A percentile compares a stretch with the other conserved stretches of the same genome.
Conservation (phyloP, 2,113 vertebrate species). For the Festucalex cinctus region DNA sequence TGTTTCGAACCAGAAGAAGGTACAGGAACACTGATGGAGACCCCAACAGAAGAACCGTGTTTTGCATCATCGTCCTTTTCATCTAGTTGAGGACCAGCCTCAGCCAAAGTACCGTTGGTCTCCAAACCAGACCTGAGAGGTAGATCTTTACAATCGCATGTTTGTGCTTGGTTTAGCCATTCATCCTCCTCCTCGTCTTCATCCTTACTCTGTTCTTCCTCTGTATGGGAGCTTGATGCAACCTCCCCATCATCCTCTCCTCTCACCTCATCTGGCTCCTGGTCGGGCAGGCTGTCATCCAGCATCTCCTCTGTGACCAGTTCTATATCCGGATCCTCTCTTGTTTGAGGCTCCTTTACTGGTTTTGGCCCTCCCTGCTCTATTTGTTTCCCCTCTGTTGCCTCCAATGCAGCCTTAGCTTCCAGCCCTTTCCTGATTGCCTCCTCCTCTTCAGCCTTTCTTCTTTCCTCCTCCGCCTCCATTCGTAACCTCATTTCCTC, state of each 20-base stretch:
- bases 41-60: constrained; percentile 12
- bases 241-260: constrained; percentile 10
- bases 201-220: constrained; percentile 32
- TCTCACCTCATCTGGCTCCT: constrained; percentile 4
- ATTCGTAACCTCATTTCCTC: constrained; percentile 33
- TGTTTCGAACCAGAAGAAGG: constrained; percentile 1
- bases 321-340: constrained; percentile 64
- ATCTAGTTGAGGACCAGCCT: constrained; percentile 58
- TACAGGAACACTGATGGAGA: constrained; percentile 1
- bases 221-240: constrained; percentile 7
- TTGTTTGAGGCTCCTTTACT: constrained; percentile 49
- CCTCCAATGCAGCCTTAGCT: constrained; percentile 8
- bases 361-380: constrained; percentile 31
- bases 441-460: constrained; percentile 42
- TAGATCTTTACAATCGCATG: constrained; percentile 1
- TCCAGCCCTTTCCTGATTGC: constrained; percentile 30
- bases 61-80: constrained; percentile 28
- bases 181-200: constrained; percentile 37
- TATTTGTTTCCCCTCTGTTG: constrained; percentile 38
- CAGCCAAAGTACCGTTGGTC: constrained; percentile 41
- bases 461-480: constrained; percentile 30
- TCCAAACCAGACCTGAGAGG: constrained; percentile 9
- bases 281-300: constrained; percentile 21
- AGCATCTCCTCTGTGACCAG: constrained; percentile 49
- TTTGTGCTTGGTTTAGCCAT: constrained; percentile 3